Conservation (phyloP, 1,140 invertebrate species). For the Calliphora vicina region DNA sequence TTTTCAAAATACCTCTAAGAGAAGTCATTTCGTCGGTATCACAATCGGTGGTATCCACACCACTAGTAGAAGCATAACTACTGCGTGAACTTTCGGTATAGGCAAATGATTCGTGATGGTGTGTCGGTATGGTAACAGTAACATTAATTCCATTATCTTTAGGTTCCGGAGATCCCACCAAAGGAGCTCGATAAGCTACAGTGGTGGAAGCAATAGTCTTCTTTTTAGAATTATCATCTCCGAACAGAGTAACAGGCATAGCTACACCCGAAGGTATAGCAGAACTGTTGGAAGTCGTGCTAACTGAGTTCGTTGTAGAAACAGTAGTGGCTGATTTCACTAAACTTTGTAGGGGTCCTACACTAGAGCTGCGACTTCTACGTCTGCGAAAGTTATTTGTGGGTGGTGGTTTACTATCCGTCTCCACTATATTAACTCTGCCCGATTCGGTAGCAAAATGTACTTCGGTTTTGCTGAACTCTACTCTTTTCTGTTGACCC, state of each 20-base stretch:
- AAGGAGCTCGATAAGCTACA: constrained; percentile 52
- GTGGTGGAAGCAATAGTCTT: constrained; percentile 50
- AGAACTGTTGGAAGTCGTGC: background rate
- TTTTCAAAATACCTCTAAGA: constrained; percentile 75
- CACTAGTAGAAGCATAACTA: constrained; percentile 57
- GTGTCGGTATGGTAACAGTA: constrained; percentile 45
- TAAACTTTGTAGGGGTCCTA: constrained; percentile 52
- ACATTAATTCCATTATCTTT: constrained; percentile 47
- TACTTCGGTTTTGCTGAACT: constrained; percentile 86
- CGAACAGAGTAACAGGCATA: constrained; percentile 50
- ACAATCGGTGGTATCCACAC: constrained; percentile 63
- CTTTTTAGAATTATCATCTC: constrained; percentile 48
- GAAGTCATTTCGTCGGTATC: constrained; percentile 65
- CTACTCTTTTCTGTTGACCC: constrained; percentile 73
- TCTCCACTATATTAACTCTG: constrained; percentile 85
- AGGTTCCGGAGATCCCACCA: constrained; percentile 53
- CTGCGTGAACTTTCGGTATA: constrained; percentile 45
- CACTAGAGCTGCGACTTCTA: constrained; percentile 64
- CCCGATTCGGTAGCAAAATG: constrained; percentile 86
- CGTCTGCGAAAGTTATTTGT: constrained; percentile 78
- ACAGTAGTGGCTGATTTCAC: constrained; percentile 50
- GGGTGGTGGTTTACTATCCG: constrained; percentile 83
- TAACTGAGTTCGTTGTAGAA: background rate
- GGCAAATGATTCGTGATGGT: background rate
- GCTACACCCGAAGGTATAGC: constrained; percentile 33